Evolutionary conservation across 2,113 vertebrate genomes (phyloP), one percentile per base, ranked within the genome.

Genomic region (Lichenostomus cassidix): DNA sequence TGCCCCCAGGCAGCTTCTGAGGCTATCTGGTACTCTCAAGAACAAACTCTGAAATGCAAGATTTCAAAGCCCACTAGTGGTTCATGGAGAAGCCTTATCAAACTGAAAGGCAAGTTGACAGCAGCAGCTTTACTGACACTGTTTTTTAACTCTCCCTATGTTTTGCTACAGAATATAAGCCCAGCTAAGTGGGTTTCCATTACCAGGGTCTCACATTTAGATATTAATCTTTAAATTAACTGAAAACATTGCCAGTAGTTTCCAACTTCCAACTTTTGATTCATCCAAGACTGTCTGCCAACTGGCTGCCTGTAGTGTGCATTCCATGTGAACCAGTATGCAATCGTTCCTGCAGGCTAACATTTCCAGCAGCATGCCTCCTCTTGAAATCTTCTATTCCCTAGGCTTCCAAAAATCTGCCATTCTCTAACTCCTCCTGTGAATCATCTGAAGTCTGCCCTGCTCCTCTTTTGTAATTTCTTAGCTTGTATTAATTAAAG

Each of bases 141-240:
- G 0, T 33, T 85, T 42, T 85, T 85, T 35, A 60, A 60, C 44
- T 60, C 25, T 65, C n/a, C 14, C 5, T 29, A 64, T 0, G 0
- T 74, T 80, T 46, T 90, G 24, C 23, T 82, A 60, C 15, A 62
- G 10, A 55, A 49, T 18, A 12, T 27, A 89, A 73, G 19, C 22
- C 62, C 7, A 90, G 39, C 25, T 75, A 78, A 76, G 46, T n/a
- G 17, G 7, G n/a, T 58, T 83, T 90, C n/a, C 68, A 83, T 29
- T 59, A 71, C 25, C 20, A 65, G 20, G 9, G 5, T 80, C 18
- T 67, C 68, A 55, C 13, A 63, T 68, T 68, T 55, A 79, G 23
- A 39, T 28, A 62, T 16, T 47, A 63, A 83, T 37, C 35, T 88
- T 79, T 10, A 91, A 52, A 74, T 35, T 65, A 77, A 80, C 28